Conservation (phyloP, 2,888 invertebrate species). For the Drosophila peninsularis region DNA sequence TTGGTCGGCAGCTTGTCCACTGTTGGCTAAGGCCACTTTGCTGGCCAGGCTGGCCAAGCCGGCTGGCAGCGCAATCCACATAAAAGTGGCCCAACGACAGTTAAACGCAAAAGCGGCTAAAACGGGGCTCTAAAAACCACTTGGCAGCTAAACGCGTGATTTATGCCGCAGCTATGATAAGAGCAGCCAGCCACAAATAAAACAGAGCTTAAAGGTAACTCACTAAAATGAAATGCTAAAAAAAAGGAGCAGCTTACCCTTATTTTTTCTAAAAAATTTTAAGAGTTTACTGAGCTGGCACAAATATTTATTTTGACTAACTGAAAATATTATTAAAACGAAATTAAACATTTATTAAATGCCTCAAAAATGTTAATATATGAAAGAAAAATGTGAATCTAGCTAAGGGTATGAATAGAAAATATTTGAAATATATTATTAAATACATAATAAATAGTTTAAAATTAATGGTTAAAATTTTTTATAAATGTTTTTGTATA, state of each 20-base stretch:
- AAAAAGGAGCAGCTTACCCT: not conserved
- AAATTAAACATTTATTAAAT: not conserved
- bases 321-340: not conserved
- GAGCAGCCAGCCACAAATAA: constrained; percentile 45
- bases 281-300: too few relatives aligned
- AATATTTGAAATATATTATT: too few relatives aligned
- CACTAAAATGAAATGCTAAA: constrained; percentile 5
- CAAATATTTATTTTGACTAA: not conserved
- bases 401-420: too few relatives aligned
- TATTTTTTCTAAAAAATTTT: not conserved
- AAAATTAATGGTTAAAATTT: too few relatives aligned
- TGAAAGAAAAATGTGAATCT: too few relatives aligned
- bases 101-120: constrained; percentile 67
- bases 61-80: constrained; percentile 19
- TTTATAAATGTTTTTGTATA: too few relatives aligned
- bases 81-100: constrained; percentile 66
- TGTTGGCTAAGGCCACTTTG: constrained; percentile 38
- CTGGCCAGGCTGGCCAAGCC: not conserved
- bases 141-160: constrained; percentile 80
- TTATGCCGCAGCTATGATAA: constrained; percentile 73
- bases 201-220: constrained; percentile 8
- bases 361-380: too few relatives aligned
- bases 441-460: too few relatives aligned
- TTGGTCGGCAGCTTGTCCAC: constrained; percentile 59
- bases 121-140: constrained; percentile 66